These are phyloP conservation scores for Echinarachnius parma DNA, from an alignment of 53 echinoderm and acorn worm genomes.

Conservation along the genomic window DNA sequence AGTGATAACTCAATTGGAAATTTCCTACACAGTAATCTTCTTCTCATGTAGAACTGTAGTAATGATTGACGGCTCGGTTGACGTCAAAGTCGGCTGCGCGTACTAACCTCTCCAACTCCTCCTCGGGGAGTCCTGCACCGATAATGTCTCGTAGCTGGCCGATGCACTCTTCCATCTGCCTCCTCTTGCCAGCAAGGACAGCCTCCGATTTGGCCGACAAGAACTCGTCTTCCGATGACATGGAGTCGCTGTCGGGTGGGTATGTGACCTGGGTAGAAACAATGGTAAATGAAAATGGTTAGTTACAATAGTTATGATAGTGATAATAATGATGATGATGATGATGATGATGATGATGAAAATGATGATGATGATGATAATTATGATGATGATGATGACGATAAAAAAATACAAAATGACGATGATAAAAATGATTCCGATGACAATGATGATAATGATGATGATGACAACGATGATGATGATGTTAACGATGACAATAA, in stretches of 20 bases:
- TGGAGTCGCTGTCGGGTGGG: conserved; percentile 38
- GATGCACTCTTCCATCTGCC: conserved; percentile 47
- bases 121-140: conserved; percentile 48
- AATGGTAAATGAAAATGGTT: neutral
- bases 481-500: no score
- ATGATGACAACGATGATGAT: no score
- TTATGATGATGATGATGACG: no score
- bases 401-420: no score
- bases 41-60: conserved; percentile 31
- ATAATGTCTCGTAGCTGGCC: conserved; percentile 52
- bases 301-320: neutral
- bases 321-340: neutral
- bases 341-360: neutral
- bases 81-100: conserved; percentile 73
- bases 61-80: conserved; percentile 70
- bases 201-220: no score
- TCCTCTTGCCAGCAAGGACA: conserved; percentile 16
- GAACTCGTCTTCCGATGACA: conserved; percentile 60
- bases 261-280: neutral
- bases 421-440: no score
- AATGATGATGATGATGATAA: no score
- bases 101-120: conserved; percentile 46
- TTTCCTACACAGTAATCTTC: no score
- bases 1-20: no score
- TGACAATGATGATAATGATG: no score